Conservation (phyloP, 2,888 invertebrate species). For the Eilema caniola region DNA sequence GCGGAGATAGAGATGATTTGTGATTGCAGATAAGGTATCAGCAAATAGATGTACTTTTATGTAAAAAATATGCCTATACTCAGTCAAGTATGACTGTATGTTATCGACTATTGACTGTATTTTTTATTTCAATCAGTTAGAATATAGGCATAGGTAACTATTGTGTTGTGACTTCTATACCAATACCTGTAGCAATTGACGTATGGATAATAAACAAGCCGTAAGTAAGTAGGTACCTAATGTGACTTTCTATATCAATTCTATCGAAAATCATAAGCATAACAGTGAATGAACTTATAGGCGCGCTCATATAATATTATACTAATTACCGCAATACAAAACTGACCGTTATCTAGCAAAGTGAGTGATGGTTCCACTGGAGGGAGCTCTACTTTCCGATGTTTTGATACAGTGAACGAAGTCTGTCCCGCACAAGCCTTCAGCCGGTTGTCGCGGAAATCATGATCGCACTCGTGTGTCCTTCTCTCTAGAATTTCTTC, state of each 20-base stretch:
- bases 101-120: neutral
- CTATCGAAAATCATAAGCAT: neutral
- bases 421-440: constrained; percentile 79
- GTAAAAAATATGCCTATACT: constrained; percentile 35
- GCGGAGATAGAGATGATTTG: constrained; percentile 31
- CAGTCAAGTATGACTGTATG: constrained; percentile 21
- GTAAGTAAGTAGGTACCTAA: too few relatives aligned
- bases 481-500: constrained; percentile 59
- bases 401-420: constrained; percentile 88
- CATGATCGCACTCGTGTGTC: constrained; percentile 77
- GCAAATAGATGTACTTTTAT: constrained; percentile 38
- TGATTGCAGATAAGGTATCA: constrained; percentile 41
- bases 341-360: constrained; percentile 76
- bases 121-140: neutral
- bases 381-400: constrained; percentile 88
- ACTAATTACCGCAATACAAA: constrained; percentile 21
- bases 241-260: neutral
- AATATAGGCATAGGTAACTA: neutral
- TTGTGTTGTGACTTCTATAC: neutral
- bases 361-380: constrained; percentile 78
- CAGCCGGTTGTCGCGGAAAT: constrained; percentile 80
- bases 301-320: constrained; percentile 3
- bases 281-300: neutral
- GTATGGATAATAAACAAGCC: neutral
- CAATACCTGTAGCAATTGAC: neutral